phyloP scores from a whole-genome alignment of 1,140 invertebrate species.

The Rhyzopertha dominica region DNA sequence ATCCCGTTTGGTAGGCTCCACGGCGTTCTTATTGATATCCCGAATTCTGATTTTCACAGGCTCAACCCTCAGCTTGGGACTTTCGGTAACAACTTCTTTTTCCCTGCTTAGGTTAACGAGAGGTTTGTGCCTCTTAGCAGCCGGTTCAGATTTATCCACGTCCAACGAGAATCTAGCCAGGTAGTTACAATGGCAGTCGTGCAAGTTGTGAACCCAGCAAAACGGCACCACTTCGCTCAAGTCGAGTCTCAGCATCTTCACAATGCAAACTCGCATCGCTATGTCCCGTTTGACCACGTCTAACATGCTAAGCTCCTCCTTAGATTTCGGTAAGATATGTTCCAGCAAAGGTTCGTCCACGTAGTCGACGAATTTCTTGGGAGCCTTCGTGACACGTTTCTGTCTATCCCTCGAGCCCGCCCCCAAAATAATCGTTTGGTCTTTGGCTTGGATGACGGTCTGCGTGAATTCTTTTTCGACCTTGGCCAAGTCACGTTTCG shows the following conservation, averaged over 20 bases:
- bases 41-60: no score
- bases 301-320: no score
- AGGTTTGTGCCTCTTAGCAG: no score
- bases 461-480: slow-evolving; percentile 47
- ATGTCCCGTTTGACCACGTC: slow-evolving; percentile 6
- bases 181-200: slow-evolving; percentile 43
- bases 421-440: slow-evolving; percentile 45
- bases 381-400: slow-evolving; percentile 38
- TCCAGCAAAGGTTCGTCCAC: slow-evolving; percentile 22
- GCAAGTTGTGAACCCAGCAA: slow-evolving; percentile 40
- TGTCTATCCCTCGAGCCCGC: slow-evolving; percentile 29
- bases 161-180: no score
- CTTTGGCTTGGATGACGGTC: slow-evolving; percentile 44
- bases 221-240: slow-evolving; percentile 35
- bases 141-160: no score
- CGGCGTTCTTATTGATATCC: no score
- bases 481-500: slow-evolving; percentile 43
- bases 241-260: slow-evolving; percentile 26
- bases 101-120: no score
- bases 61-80: no score
- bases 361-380: slow-evolving; percentile 44
- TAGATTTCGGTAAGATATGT: not conserved
- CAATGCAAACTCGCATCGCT: slow-evolving; percentile 18
- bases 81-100: no score
- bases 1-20: no score